These are phyloP conservation scores for Yponomeuta plumbellus DNA, from an alignment of 2,888 invertebrate genomes.

Conservation along the genomic window DNA sequence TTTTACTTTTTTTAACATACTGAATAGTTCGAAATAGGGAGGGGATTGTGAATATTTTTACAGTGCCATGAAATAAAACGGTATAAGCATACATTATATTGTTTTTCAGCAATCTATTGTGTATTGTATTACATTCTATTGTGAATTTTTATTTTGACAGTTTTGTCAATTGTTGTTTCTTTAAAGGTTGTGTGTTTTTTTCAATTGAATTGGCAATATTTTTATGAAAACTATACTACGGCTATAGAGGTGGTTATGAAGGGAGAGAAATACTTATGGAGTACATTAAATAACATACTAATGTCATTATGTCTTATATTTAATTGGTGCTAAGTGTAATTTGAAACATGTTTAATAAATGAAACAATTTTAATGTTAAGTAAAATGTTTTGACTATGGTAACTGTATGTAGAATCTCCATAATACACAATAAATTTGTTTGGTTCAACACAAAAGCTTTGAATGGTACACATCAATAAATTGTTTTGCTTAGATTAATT, in stretches of 20 bases:
- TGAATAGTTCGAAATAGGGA: too few species aligned
- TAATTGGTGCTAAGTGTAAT: conserved; percentile 24
- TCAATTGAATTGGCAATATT: not conserved
- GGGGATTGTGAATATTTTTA: too few species aligned
- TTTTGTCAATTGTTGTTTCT: not conserved
- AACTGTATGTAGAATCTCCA: not conserved
- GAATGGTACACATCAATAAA: not conserved
- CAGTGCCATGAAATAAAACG: not conserved
- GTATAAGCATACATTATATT: not conserved
- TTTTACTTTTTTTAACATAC: too few species aligned
- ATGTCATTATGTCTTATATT: not conserved
- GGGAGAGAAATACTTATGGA: not conserved
- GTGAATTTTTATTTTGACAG: not conserved
- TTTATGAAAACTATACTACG: not conserved
- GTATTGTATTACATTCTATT: not conserved
- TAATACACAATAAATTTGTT: not conserved
- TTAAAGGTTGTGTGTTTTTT: not conserved
- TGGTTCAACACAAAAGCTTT: not conserved
- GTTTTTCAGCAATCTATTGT: not conserved
- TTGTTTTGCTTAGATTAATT: not conserved
- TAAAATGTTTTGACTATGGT: not conserved
- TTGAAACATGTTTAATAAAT: not conserved
- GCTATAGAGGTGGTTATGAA: not conserved
- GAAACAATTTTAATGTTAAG: not conserved
- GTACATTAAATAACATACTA: not conserved